Evolutionary conservation across 2,888 invertebrate species (phyloP).

Genomic region (Ennomos quercinarius): DNA sequence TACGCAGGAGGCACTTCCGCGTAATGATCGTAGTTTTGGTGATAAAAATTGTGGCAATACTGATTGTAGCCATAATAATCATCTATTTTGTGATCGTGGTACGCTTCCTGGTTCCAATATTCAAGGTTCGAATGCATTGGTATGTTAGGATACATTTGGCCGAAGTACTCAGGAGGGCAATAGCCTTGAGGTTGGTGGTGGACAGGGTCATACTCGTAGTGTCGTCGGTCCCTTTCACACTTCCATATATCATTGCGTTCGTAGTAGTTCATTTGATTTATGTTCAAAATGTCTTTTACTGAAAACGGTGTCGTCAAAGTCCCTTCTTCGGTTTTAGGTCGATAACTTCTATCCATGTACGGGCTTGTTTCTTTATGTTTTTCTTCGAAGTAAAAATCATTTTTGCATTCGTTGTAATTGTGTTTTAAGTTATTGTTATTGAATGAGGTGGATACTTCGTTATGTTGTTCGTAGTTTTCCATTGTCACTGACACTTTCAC

Average conservation of each 20-base stretch:
- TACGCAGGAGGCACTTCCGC: conserved; percentile 46
- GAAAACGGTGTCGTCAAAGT: conserved; percentile 70
- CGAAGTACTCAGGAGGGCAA: conserved; percentile 64
- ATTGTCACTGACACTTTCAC: conserved; percentile 55
- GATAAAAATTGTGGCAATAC: conserved; percentile 71
- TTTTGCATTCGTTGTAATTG: conserved; percentile 66
- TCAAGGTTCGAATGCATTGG: conserved; percentile 66
- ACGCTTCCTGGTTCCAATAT: conserved; percentile 70
- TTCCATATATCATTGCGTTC: conserved; percentile 72
- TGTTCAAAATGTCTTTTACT: conserved; percentile 76
- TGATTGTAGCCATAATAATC: conserved; percentile 73
- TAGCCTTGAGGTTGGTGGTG: conserved; percentile 63
- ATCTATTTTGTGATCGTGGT: conserved; percentile 70
- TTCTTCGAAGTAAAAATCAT: conserved; percentile 61
- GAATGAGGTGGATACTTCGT: conserved; percentile 70
- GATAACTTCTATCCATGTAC: conserved; percentile 51
- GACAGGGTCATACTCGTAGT: conserved; percentile 62
- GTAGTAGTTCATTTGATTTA: conserved; percentile 66
- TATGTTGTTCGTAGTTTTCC: conserved; percentile 74
- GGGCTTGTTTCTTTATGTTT: conserved; percentile 48
- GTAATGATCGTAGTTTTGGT: conserved; percentile 69
- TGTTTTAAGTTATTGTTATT: conserved; percentile 68
- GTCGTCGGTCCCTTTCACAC: conserved; percentile 59
- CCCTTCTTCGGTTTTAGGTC: conserved; percentile 63
- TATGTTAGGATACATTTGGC: conserved; percentile 65